A percentile compares a stretch with the other conserved stretches of the same genome.
These are phyloP conservation scores for Andrena minutula DNA, from an alignment of 2,888 invertebrate genomes.

Conservation along the genomic window DNA sequence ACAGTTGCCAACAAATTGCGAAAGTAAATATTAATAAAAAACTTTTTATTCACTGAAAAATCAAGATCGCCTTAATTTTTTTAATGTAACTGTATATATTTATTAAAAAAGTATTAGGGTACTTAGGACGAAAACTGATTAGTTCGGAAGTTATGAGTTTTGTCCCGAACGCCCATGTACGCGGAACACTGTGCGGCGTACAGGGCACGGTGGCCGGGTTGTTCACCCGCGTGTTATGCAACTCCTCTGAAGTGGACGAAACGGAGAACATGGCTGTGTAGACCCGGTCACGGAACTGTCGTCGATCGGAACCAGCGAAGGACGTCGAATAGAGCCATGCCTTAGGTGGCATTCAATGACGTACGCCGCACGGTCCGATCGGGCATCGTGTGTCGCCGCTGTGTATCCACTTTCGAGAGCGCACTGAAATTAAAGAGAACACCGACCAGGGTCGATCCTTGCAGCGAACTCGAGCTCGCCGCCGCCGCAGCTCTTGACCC, in stretches of 20 bases:
- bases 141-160: too few relatives aligned
- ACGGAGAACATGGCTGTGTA: conserved; percentile 22
- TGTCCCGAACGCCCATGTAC: too few relatives aligned
- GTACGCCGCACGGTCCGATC: neutral
- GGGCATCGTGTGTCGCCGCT: conserved; percentile 6
- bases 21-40: too few relatives aligned
- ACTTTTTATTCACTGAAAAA: too few relatives aligned
- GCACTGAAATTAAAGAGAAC: neutral
- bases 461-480: neutral
- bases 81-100: too few relatives aligned
- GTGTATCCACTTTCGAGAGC: neutral
- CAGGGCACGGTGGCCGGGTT: neutral
- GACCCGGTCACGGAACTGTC: conserved; percentile 54
- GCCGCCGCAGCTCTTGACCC: conserved; percentile 37
- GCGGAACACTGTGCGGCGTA: too few relatives aligned
- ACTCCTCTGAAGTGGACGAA: conserved; percentile 31
- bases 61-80: too few relatives aligned
- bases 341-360: conserved; percentile 49
- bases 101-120: too few relatives aligned
- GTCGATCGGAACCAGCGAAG: conserved; percentile 51
- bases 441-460: neutral
- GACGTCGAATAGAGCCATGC: conserved; percentile 40
- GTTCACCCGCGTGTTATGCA: conserved; percentile 45
- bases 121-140: too few relatives aligned
- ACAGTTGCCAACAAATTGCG: too few relatives aligned